phyloP scores from a whole-genome alignment of 2,888 invertebrate species.

The Leptinotarsa peninsularis region DNA sequence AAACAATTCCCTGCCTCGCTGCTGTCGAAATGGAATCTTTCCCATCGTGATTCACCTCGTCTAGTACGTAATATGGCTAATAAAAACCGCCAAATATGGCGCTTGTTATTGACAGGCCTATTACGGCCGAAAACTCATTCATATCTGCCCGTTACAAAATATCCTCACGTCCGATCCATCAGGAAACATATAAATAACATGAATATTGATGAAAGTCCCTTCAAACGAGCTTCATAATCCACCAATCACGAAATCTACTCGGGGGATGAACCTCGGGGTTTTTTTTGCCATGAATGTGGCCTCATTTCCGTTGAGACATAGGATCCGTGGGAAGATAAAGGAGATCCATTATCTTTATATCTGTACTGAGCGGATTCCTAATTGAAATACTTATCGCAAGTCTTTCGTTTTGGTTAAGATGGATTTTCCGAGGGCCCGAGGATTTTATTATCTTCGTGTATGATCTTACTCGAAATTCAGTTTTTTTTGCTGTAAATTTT shows the following conservation, averaged over 20 bases:
- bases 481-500: too few species aligned
- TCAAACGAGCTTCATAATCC: neutral
- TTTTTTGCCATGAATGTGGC: neutral
- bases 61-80: neutral
- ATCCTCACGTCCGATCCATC: neutral
- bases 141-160: neutral
- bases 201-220: neutral
- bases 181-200: neutral
- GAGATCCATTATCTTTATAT: conserved; percentile 6
- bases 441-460: neutral
- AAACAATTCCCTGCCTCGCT: too few species aligned
- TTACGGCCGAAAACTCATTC: neutral
- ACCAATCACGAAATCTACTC: neutral
- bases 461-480: too few species aligned
- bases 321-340: neutral
- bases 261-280: neutral
- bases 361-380: neutral
- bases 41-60: neutral
- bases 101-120: neutral
- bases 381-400: conserved; percentile 2
- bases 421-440: neutral
- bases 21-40: neutral
- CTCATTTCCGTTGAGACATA: neutral
- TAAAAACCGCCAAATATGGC: neutral
- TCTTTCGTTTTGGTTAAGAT: neutral